Conservation (phyloP, 2,888 invertebrate species). For the Volucella inflata region DNA sequence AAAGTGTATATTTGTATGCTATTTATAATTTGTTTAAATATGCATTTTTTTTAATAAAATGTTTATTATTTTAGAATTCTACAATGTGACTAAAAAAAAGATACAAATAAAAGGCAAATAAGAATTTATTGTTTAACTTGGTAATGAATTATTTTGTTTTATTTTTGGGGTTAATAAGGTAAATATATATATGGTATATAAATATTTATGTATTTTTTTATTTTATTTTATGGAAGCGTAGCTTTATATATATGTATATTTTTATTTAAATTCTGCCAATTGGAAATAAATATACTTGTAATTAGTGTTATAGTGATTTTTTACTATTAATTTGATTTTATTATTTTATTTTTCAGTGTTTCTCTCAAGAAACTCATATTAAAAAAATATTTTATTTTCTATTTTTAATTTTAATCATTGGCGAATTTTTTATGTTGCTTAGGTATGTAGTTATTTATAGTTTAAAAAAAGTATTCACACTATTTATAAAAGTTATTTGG, state of each 20-base stretch:
- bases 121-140: slow-evolving; percentile 28
- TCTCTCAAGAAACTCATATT: slow-evolving; percentile 35
- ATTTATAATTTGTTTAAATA: slow-evolving; percentile 39
- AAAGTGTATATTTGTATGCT: slow-evolving; percentile 67
- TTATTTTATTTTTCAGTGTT: slow-evolving; percentile 14
- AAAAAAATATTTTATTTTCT: slow-evolving; percentile 52
- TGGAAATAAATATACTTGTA: slow-evolving; percentile 46
- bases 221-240: slow-evolving; percentile 72
- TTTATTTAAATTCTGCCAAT: slow-evolving; percentile 61
- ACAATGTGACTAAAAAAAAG: slow-evolving; percentile 44
- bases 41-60: slow-evolving; percentile 30
- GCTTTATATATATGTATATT: slow-evolving; percentile 58
- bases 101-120: slow-evolving; percentile 48
- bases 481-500: slow-evolving; percentile 18
- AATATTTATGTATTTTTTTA: slow-evolving; percentile 52
- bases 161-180: slow-evolving; percentile 34
- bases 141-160: slow-evolving; percentile 36
- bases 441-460: slow-evolving; percentile 29
- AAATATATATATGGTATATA: slow-evolving; percentile 67
- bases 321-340: slow-evolving; percentile 16
- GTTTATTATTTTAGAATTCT: slow-evolving; percentile 55
- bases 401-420: slow-evolving; percentile 28
- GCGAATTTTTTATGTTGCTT: slow-evolving; percentile 15
- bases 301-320: slow-evolving; percentile 42
- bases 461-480: slow-evolving; percentile 33